phyloP scores from a whole-genome alignment of 30 jellyfish, hydroid and myxozoan species.

The Nemopilema nomurai region DNA sequence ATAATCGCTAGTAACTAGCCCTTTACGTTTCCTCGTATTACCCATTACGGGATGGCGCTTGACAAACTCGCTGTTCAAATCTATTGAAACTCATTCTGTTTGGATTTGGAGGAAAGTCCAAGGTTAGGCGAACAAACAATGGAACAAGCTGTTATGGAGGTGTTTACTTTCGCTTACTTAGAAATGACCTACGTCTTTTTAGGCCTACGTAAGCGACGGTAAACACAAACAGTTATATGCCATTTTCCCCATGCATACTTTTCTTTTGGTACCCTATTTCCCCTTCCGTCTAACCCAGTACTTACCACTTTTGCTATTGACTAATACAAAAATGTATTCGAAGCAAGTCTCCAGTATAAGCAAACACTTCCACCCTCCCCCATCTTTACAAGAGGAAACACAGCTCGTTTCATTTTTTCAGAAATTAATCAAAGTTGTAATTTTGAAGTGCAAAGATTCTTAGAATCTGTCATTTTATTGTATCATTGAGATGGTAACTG shows the following conservation, averaged over 20 bases:
- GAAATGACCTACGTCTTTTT: no score
- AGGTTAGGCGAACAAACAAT: neutral
- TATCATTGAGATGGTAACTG: constrained; percentile 4
- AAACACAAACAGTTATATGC: no score
- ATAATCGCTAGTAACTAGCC: neutral
- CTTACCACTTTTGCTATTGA: neutral
- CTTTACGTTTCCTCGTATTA: neutral
- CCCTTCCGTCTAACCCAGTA: no score
- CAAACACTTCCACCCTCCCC: neutral
- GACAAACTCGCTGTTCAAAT: no score
- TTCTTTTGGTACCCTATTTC: neutral
- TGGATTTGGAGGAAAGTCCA: neutral
- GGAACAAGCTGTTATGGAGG: neutral
- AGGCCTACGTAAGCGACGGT: no score
- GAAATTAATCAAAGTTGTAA: neutral
- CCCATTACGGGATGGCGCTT: no score
- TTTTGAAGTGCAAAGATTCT: constrained; percentile 2
- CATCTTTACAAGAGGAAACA: constrained; percentile 22
- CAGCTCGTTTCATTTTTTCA: constrained; percentile 8
- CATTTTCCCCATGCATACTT: neutral
- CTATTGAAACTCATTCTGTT: neutral
- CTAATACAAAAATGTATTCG: no score
- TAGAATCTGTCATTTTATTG: neutral
- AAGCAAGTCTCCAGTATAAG: no score
- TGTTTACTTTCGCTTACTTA: neutral